Evolutionary conservation across 2,797 vertebrate genomes (phyloP), one percentile per base, ranked within the genome.

Genomic region (Rhinella marina): DNA sequence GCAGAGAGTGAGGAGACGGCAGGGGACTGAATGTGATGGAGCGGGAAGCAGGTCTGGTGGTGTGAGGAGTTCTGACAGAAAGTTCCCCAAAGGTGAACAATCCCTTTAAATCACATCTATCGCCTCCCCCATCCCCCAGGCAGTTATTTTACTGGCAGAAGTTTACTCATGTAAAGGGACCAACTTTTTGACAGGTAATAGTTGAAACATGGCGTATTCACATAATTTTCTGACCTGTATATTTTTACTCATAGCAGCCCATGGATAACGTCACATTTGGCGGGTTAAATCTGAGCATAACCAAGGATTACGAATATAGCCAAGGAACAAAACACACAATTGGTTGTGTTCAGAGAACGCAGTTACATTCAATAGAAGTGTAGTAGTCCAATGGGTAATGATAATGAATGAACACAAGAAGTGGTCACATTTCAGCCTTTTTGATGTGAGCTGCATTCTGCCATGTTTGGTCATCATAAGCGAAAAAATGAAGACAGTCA

Each of bases 281-380:
- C 10, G 70, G 32, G 32, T 73, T 73, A 11, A 29, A 78, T 77
- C 19, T 21, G 50, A 79, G 50, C 50, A 66, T 59, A 80, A 81
- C 54, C 77, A 21, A 48, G 14, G 87, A 84, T 79, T 25, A 72
- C 59, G 12, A 23, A 84, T 80, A n/a, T 59, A 88, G 64, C 48
- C 32, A 82, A 70, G 61, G 61, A 78, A 64, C 54, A 70, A 88
- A 86, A 83, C 19, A 72, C 78, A 77, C 41, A 52, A 23, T 27
- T 75, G n/a, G 29, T 56, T 82, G 52, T 82, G 80, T 86, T 91
- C 90, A 90, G 88, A 89, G 91, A 94, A 91, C 91, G 90, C 64
- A 0, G 89, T 91, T 13, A 93, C 93, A 94, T 94, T 94, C 93
- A 92, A 87, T 82, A 89, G 75, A 92, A 92, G 90, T 91, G 90